Conservation (phyloP, 2,888 invertebrate species). For the Tinea trinotella region DNA sequence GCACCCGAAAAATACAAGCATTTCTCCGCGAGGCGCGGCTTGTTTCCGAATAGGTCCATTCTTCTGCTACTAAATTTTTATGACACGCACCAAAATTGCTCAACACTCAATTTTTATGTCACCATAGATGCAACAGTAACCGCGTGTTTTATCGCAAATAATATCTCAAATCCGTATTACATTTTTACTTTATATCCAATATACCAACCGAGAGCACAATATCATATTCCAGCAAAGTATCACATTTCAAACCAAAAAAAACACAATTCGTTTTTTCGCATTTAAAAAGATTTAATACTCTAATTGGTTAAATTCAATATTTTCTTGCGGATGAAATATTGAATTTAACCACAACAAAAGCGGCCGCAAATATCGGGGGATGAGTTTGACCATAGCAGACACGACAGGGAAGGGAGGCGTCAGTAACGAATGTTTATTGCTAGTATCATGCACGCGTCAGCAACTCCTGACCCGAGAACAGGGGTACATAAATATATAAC, state of each 20-base stretch:
- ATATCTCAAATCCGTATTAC: background rate
- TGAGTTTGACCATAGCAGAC: background rate
- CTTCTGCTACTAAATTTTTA: conserved; percentile 45
- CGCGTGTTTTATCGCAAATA: background rate
- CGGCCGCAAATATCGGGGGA: background rate
- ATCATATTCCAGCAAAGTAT: background rate
- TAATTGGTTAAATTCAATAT: background rate
- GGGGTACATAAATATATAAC: conserved; percentile 16
- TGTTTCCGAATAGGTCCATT: conserved; percentile 39
- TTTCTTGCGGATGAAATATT: background rate
- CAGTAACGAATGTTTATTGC: conserved; percentile 38
- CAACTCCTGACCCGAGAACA: conserved; percentile 21
- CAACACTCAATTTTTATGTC: conserved; percentile 48
- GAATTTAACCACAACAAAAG: background rate
- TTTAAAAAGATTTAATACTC: background rate
- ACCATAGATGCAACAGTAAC: conserved; percentile 41
- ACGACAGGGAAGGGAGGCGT: background rate
- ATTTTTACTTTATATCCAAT: background rate
- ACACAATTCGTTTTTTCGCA: background rate
- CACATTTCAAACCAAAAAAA: background rate
- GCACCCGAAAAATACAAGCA: conserved; percentile 52
- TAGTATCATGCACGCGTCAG: conserved; percentile 35
- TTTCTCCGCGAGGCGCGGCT: conserved; percentile 46
- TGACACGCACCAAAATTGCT: conserved; percentile 39
- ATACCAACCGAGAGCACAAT: too few relatives aligned